These are phyloP conservation scores for Pachyseris speciosa DNA, from an alignment of 64 coral and sea anemone genomes.

Conservation along the genomic window DNA sequence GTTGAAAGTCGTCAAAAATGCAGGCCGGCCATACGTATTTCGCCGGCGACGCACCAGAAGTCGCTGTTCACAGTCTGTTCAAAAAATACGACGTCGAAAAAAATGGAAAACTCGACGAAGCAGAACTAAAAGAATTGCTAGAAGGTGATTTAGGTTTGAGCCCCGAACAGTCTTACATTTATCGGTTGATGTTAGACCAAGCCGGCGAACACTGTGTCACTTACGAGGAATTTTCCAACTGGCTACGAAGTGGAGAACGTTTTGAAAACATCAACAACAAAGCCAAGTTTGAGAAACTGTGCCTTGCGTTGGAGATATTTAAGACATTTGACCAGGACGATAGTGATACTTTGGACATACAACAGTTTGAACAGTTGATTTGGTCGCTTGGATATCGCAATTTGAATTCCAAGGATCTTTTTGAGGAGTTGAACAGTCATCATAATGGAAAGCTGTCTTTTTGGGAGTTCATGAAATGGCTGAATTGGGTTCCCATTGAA, in stretches of 20 bases:
- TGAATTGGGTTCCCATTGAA: conserved; percentile 77
- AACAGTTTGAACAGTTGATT: conserved; percentile 60
- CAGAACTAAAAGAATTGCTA: conserved; percentile 65
- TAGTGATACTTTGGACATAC: conserved; percentile 53
- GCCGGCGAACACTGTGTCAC: conserved; percentile 62
- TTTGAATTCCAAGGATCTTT: conserved; percentile 39
- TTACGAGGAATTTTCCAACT: conserved; percentile 86
- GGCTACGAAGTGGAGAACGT: conserved; percentile 85
- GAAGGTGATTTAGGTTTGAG: conserved; percentile 78
- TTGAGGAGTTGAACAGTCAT: conserved; percentile 48
- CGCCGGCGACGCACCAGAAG: conserved; percentile 47
- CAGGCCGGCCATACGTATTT: conserved; percentile 79
- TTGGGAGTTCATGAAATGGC: conserved; percentile 80
- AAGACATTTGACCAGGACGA: conserved; percentile 71
- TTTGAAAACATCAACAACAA: conserved; percentile 78
- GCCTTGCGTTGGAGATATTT: conserved; percentile 67
- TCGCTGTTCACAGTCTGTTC: conserved; percentile 83
- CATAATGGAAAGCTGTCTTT: conserved; percentile 78
- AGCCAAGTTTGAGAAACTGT: conserved; percentile 57
- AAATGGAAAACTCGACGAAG: conserved; percentile 50
- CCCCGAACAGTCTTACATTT: conserved; percentile 56
- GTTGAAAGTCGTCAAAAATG: conserved; percentile 12
- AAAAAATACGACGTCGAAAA: conserved; percentile 74
- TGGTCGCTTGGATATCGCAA: conserved; percentile 52
- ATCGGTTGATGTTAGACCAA: conserved; percentile 79